Conservation (phyloP, 2,797 vertebrate genomes). For the Mionectes olivaceus region DNA sequence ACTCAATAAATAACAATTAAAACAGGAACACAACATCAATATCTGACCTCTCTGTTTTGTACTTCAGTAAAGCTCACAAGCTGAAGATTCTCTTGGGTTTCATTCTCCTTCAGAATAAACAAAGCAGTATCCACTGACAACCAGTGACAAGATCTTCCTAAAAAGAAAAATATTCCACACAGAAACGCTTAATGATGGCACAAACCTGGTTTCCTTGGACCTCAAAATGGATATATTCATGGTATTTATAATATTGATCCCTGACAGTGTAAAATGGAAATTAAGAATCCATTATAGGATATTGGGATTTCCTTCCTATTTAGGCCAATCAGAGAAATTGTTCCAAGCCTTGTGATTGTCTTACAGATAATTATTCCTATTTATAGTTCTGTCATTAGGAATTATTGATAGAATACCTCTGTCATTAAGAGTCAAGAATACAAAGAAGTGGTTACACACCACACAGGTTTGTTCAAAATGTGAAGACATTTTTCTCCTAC, state of each 20-base stretch:
- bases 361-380: not conserved
- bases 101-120: slow-evolving; percentile 83
- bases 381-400: not conserved
- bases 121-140: slow-evolving; percentile 88
- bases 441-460: not conserved
- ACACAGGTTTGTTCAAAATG: not conserved
- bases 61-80: slow-evolving; percentile 88
- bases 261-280: not conserved
- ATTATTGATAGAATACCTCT: not conserved
- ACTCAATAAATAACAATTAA: not conserved
- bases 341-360: not conserved
- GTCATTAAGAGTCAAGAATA: not conserved
- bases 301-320: not conserved
- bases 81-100: slow-evolving; percentile 82
- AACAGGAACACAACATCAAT: slow-evolving; percentile 2
- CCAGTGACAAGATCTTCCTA: slow-evolving; percentile 85
- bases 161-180: slow-evolving; percentile 8
- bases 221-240: not conserved
- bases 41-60: slow-evolving; percentile 85
- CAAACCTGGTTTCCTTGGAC: not conserved
- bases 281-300: not conserved
- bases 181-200: not conserved
- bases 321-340: not conserved
- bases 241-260: not conserved
- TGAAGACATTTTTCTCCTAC: not conserved